Evolutionary conservation across 1,140 invertebrate genomes (phyloP).

Genomic region (Tetramorium parvispinum): DNA sequence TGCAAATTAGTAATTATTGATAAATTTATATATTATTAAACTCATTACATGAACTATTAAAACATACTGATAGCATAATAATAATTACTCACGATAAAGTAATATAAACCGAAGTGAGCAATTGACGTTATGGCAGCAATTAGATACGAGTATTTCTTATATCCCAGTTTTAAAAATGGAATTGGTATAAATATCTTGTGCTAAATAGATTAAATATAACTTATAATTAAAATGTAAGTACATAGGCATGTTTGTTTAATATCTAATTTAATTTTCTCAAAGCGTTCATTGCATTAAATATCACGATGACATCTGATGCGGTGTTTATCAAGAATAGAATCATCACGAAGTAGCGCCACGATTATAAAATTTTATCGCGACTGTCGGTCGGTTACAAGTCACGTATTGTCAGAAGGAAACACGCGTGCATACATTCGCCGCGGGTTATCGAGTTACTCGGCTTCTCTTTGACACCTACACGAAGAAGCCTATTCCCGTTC

Average conservation of each 20-base stretch:
- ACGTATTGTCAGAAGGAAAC: constrained; percentile 42
- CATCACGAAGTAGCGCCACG: background rate
- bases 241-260: constrained; percentile 24
- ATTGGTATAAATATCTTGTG: background rate
- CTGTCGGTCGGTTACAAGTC: constrained; percentile 24
- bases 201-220: background rate
- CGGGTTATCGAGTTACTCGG: constrained; percentile 67
- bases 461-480: constrained; percentile 77
- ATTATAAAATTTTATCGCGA: constrained; percentile 51
- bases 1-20: too few species aligned
- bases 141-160: background rate
- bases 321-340: background rate
- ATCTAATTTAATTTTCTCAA: background rate
- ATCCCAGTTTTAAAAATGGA: background rate
- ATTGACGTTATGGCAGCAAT: background rate
- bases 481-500: constrained; percentile 77
- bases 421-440: background rate
- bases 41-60: background rate
- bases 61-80: background rate
- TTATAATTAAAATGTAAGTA: background rate
- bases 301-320: background rate
- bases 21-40: background rate
- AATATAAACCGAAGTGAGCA: background rate
- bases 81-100: background rate
- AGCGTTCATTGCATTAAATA: background rate